These are phyloP conservation scores for Belonocnema kinseyi DNA, from an alignment of 1,140 invertebrate genomes.

Conservation along the genomic window DNA sequence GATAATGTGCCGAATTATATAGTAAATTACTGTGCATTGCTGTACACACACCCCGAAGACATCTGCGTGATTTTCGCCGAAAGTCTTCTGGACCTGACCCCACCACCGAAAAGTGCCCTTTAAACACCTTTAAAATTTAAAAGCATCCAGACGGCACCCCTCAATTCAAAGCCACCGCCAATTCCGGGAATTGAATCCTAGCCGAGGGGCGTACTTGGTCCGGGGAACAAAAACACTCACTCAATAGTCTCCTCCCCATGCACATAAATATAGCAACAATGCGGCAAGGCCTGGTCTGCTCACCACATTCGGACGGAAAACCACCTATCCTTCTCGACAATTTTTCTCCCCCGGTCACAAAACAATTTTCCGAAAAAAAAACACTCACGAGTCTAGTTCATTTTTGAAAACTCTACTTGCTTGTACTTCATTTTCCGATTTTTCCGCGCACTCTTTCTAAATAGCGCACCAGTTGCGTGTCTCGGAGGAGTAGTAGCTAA, in stretches of 20 bases:
- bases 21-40: not conserved
- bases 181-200: not conserved
- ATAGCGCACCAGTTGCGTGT: constrained; percentile 1
- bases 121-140: constrained; percentile 25
- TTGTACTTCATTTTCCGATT: not conserved
- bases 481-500: not conserved
- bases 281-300: not conserved
- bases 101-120: not conserved
- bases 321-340: not conserved
- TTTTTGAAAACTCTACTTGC: too few species aligned
- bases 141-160: not conserved
- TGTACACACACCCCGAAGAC: not conserved
- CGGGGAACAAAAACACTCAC: not conserved
- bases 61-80: not conserved
- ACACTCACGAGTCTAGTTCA: not conserved
- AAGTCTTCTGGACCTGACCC: not conserved
- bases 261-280: constrained; percentile 2
- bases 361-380: not conserved
- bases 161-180: not conserved
- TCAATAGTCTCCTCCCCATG: not conserved
- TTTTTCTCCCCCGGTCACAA: not conserved
- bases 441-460: not conserved
- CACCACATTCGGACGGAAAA: constrained; percentile 20
- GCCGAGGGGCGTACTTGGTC: constrained; percentile 3
- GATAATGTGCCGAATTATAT: not conserved